Evolutionary conservation across 2,113 vertebrate species (phyloP), one percentile per base, ranked within the genome.

Genomic region (Pseudorhombus dupliciocellatus): DNA sequence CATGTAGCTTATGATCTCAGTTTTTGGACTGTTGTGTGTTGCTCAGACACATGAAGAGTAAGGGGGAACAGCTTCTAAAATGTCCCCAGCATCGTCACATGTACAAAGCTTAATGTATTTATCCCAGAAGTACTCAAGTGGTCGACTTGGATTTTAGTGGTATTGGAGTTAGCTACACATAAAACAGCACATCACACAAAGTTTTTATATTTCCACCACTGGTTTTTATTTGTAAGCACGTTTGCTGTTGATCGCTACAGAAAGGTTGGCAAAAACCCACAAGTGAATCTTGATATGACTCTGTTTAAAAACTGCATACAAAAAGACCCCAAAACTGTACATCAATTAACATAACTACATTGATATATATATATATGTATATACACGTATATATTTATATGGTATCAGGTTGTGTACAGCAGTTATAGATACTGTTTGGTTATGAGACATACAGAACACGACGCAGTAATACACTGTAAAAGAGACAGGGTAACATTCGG

Each of bases 221-320:
- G 79, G 53, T 40, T 84, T 96, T 96, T 95, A 95, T 95, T 95
- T 92, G 89, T 28, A 94, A 94, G 93, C 93, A 94, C 90, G 78
- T 92, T 89, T 90, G 85, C 91, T 87, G 82, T 87, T 80, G 81
- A 86, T 80, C 79, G 87, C 92, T 93, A 93, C 86, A 82, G 85
- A 94, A 92, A 93, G 84, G 84, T 91, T 88, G 89, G 86, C 93
- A 91, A 92, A 91, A 92, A 86, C 86, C 81, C 81, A 93, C 89
- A 89, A 80, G 76, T 92, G 91, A 90, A 91, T 92, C 90, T 90
- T 90, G 85, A 94, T 94, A 94, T 78, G 48, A 93, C 92, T 91
- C 79, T 75, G 68, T 91, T 50, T 92, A 94, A 93, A 96, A 96
- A 94, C 70, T 88, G 89, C 90, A 87, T 91, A 93, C 89, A 94